Evolutionary conservation across 2,113 vertebrate species (phyloP).

Genomic region (Triplophysa rosa): DNA sequence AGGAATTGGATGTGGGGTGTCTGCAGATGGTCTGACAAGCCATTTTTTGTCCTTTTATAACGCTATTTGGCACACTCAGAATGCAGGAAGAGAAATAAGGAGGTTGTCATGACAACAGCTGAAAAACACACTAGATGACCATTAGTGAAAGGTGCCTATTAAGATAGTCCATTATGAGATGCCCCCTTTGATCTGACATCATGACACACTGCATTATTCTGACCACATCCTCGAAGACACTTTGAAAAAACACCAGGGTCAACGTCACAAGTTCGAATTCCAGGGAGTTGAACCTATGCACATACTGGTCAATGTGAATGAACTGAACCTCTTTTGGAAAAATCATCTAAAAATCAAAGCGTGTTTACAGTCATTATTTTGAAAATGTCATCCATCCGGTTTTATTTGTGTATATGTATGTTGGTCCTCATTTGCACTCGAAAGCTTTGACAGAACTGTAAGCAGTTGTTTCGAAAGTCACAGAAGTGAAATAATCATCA

Average conservation of each 20-base stretch:
- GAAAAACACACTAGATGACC: constrained; percentile 57
- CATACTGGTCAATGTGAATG: no score
- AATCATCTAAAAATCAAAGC: no score
- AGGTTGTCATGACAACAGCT: constrained; percentile 46
- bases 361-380: no score
- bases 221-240: neutral
- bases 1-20: constrained; percentile 23
- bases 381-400: neutral
- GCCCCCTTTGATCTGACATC: constrained; percentile 52
- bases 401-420: neutral
- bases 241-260: neutral
- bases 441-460: neutral
- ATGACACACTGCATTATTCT: constrained; percentile 9
- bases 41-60: constrained; percentile 6
- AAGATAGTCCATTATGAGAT: constrained; percentile 41
- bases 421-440: neutral
- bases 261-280: no score
- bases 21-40: constrained; percentile 28
- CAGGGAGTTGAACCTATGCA: no score
- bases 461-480: constrained; percentile 11
- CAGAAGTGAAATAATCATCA: neutral
- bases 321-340: no score
- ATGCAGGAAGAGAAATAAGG: neutral
- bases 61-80: constrained; percentile 38
- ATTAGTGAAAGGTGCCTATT: constrained; percentile 55